phyloP scores from a whole-genome alignment of 2,797 vertebrate species.

The Schizothorax lantsangensis region DNA sequence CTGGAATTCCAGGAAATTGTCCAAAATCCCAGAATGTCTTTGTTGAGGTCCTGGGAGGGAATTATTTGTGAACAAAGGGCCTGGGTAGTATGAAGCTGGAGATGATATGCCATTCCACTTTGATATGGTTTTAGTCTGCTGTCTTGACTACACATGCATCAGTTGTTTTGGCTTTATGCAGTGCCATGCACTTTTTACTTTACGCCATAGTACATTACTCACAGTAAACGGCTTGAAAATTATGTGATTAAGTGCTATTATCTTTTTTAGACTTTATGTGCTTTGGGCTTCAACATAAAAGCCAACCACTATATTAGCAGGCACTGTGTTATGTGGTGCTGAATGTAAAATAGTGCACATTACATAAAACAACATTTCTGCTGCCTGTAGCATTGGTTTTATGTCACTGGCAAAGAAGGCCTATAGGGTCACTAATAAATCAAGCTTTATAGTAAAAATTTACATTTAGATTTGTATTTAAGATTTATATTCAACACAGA shows the following conservation, averaged over 20 bases:
- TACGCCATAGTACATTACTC: constrained; percentile 2
- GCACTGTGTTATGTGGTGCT: neutral
- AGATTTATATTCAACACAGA: neutral
- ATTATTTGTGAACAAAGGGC: constrained; percentile 3
- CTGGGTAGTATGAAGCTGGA: neutral
- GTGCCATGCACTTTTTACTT: neutral
- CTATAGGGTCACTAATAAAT: neutral
- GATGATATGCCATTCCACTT: neutral
- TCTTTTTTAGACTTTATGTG: neutral
- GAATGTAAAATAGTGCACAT: neutral
- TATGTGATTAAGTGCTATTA: constrained; percentile 20
- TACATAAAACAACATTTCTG: constrained; percentile 6
- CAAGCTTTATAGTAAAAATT: neutral
- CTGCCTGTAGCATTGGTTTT: constrained; percentile 3
- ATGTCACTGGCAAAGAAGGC: neutral
- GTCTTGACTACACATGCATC: neutral
- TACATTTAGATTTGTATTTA: neutral
- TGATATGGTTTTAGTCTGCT: neutral
- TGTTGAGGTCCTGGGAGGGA: neutral
- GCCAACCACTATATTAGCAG: constrained; percentile 13
- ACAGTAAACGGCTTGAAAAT: constrained; percentile 1
- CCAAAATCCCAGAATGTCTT: constrained; percentile 16
- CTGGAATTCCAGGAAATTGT: constrained; percentile 47
- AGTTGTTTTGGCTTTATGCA: constrained; percentile 33
- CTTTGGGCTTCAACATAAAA: neutral